Conservation (phyloP, 2,888 invertebrate genomes). For the Thecocarcelia acutangulata region DNA sequence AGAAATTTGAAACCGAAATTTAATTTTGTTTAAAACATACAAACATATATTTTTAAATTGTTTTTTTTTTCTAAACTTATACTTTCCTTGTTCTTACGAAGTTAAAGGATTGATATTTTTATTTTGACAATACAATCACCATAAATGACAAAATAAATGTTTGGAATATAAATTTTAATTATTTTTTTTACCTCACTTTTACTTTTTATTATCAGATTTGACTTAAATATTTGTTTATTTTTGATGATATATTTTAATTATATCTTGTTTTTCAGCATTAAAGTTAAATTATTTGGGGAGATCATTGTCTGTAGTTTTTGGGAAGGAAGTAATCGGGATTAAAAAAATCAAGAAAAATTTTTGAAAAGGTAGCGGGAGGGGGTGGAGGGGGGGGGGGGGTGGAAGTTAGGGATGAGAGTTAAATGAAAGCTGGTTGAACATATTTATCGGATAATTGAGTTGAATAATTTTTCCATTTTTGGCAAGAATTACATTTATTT, state of each 20-base stretch:
- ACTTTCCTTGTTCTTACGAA: slow-evolving; percentile 15
- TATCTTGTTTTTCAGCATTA: slow-evolving; percentile 5
- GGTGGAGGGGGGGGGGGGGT: no score
- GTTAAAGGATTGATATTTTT: slow-evolving; percentile 10
- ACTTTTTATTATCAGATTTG: slow-evolving; percentile 32
- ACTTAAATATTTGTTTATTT: slow-evolving; percentile 40
- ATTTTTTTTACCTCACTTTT: neutral
- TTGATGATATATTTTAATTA: slow-evolving; percentile 50
- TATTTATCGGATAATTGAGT: slow-evolving; percentile 57
- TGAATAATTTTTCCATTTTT: slow-evolving; percentile 59
- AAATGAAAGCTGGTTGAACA: neutral
- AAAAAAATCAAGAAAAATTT: neutral
- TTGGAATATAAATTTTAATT: neutral
- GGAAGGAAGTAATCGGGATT: neutral
- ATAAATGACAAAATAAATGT: slow-evolving; percentile 1
- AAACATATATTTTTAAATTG: slow-evolving; percentile 34
- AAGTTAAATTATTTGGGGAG: slow-evolving; percentile 25
- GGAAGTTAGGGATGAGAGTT: no score
- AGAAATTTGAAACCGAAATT: slow-evolving; percentile 47
- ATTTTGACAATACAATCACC: slow-evolving; percentile 1
- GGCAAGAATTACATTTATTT: slow-evolving; percentile 64
- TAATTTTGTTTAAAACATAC: slow-evolving; percentile 55
- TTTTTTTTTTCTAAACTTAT: slow-evolving; percentile 2
- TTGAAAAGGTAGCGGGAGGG: neutral
- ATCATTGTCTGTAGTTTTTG: slow-evolving; percentile 1